Conservation (phyloP, 2,797 vertebrate species). For the Trachurus trachurus region DNA sequence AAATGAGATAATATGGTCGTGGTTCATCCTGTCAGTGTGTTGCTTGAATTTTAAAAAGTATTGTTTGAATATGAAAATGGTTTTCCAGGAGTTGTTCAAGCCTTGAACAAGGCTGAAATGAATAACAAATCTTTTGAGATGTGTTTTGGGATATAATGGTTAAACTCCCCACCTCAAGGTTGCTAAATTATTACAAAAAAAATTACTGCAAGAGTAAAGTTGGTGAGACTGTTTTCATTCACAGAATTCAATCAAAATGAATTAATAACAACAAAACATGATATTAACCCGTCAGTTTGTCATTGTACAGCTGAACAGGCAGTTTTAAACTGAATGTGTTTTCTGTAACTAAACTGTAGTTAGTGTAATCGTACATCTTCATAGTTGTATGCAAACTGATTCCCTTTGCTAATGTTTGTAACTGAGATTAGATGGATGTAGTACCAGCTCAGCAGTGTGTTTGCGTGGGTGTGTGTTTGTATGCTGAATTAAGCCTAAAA, state of each 20-base stretch:
- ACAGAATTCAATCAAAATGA: neutral
- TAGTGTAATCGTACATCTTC: neutral
- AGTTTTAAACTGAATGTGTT: neutral
- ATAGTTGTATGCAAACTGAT: neutral
- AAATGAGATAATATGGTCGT: neutral
- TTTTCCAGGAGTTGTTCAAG: constrained; percentile 27
- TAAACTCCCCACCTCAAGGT: neutral
- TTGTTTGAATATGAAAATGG: constrained; percentile 13
- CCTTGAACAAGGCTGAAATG: neutral
- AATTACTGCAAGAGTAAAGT: neutral
- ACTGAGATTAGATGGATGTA: constrained; percentile 4
- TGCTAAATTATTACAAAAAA: neutral
- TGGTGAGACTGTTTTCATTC: neutral
- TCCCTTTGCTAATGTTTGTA: neutral
- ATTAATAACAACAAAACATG: neutral
- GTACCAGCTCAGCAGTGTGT: neutral
- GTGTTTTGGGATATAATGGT: constrained; percentile 1
- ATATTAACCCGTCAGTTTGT: neutral
- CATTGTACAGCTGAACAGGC: neutral
- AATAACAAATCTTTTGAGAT: neutral
- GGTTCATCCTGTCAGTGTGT: neutral
- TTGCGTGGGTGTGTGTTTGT: neutral
- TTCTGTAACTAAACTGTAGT: neutral
- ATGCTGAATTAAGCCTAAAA: neutral
- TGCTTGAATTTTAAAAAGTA: neutral